Conservation (phyloP, 2,797 vertebrate genomes). For the Aselliscus stoliczkanus region DNA sequence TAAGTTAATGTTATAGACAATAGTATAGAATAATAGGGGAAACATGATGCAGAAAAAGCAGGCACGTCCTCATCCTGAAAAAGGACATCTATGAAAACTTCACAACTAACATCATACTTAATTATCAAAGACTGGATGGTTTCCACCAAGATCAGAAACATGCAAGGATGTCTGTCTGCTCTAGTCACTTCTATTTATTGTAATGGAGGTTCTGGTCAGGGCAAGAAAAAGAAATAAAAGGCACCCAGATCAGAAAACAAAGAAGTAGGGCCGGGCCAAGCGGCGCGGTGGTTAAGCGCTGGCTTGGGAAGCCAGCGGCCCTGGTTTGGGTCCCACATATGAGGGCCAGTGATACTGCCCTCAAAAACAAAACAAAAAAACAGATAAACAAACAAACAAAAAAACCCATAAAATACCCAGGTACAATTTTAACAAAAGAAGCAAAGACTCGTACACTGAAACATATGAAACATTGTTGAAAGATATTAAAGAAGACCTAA, state of each 20-base stretch:
- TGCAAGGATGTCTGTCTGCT: not conserved
- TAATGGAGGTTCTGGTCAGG: not conserved
- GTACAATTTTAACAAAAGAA: not conserved
- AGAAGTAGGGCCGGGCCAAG: no score
- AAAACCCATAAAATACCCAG: not conserved
- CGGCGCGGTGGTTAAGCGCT: no score
- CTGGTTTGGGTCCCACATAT: no score
- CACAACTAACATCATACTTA: not conserved
- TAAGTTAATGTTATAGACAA: not conserved
- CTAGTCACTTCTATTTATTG: not conserved
- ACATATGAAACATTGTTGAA: not conserved
- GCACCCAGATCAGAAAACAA: not conserved
- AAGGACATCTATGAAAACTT: not conserved
- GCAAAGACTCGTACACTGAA: not conserved
- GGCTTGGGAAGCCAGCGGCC: no score
- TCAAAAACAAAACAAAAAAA: no score
- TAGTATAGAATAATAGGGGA: not conserved
- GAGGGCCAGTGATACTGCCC: no score
- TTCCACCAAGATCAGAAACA: not conserved
- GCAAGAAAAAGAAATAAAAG: not conserved
- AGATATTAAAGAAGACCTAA: not conserved
- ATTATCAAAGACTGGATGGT: not conserved
- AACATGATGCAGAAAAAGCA: not conserved
- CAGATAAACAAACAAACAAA: no score
- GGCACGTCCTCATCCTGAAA: not conserved